Evolutionary conservation across 2,797 vertebrate species (phyloP), one percentile per base, ranked within the genome.

Genomic region (Anableps anableps): DNA sequence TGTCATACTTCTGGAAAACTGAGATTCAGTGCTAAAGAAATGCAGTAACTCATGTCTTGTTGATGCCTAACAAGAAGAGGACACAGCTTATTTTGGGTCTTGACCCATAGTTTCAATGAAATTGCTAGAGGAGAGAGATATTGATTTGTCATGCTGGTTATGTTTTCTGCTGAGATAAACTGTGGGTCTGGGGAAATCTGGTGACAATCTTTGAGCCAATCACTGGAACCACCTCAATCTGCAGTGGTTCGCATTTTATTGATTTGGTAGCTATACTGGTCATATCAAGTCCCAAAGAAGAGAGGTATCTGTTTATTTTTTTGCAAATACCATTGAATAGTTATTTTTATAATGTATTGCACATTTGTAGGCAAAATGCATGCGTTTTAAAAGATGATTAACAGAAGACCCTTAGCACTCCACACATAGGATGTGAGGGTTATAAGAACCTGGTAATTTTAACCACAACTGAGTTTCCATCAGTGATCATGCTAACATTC

Each of bases 151-250:
- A 82, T 81, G 75, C 5, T 53, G 77, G 81, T 87, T 89, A 83
- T 92, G 87, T 86, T 93, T 91, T 89, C 87, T 83, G 77, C 79
- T 51, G 87, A 89, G 80, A 92, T 88, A 92, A 92, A 91, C 43
- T 70, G 80, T 29, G 80, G 78, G 86, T 88, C 90, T 89, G 84
- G 90, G 91, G 90, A 93, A 91, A 87, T 93, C 88, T 90, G 77
- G 82, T 83, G 80, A 88, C 89, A 91, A 90, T 86, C 85, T 88
- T 72, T 79, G 77, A 90, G 84, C 80, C 86, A 84, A 88, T 92
- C 87, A 86, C 81, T 91, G 85, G 84, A 91, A 90, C 77, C 72
- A 78, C 81, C 83, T 91, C 83, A 83, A 91, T 92, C 91, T 92
- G 79, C 77, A 75, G 74, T 51, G 79, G 78, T 82, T 91, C 86